Evolutionary conservation across 2,888 invertebrate species (phyloP), one percentile per base, ranked within the genome.

Genomic region (Caenorhabditis plicata): DNA sequence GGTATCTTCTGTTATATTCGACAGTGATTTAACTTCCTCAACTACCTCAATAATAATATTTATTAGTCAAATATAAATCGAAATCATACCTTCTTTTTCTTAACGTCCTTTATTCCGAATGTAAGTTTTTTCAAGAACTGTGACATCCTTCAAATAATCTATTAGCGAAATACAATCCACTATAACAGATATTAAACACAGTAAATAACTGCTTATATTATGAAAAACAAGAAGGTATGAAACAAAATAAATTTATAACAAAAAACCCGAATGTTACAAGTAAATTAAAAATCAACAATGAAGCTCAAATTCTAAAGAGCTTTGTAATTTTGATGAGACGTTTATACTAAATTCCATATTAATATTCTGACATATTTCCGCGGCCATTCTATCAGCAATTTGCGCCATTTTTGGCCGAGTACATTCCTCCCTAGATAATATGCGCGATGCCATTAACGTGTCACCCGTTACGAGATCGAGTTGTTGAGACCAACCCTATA

Each of bases 401-500:
- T 39, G 11, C 0, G 53, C 52, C 55, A 56, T 56, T 11, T 49
- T 50, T 19, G 62, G 55, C 48, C 46, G 46, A 2, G 62, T 52
- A 38, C 69, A 64, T 38, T 69, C 66, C 17, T 52, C 52, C 33
- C 54, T 55, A 4, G 54, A 44, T 11, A 69, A 54, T 15, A 42
- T 40, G 13, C 62, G 50, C 4, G 43, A 35, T 8, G 43, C 62
- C 4, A 69, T 41, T 0, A 64, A 44, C 8, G 64, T 33, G 23
- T 66, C 69, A 15, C 43, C 61, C 11, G 57, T 54, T 5, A 61
- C 50, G 3, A 69, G 32, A 26, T 65, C 66, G 1, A 66, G 33
- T 40, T 58, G 49, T 42, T 69, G 66, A 5, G 61, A 61, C 69
- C 69, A 69, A 15, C 69, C 66, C 47, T 62, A 17, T 17, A 41